These are phyloP conservation scores for Pentamera pediparva DNA, from an alignment of 53 echinoderm and acorn worm genomes.

Conservation along the genomic window DNA sequence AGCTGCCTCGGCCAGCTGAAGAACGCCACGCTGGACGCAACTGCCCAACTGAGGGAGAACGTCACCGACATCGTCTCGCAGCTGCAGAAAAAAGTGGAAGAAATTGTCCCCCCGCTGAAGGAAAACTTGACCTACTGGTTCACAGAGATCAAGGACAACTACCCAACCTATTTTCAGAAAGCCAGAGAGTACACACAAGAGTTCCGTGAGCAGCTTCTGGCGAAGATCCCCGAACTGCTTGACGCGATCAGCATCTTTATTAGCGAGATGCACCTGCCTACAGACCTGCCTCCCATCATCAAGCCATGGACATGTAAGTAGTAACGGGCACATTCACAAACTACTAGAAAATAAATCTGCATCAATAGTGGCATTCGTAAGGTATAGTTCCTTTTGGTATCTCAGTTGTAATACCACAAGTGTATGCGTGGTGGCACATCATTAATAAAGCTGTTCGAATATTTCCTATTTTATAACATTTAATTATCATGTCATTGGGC, in stretches of 20 bases:
- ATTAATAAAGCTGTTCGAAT: too few relatives aligned
- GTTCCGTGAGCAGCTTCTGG: conserved; percentile 18
- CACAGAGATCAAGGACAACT: conserved; percentile 33
- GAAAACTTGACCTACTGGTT: conserved; percentile 28
- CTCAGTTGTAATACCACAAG: too few relatives aligned
- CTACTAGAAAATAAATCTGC: too few relatives aligned
- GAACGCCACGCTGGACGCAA: neutral
- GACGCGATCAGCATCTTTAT: neutral
- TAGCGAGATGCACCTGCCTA: conserved; percentile 1
- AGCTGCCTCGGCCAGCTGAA: neutral
- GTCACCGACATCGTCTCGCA: too few relatives aligned
- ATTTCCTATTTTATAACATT: too few relatives aligned
- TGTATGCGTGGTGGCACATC: too few relatives aligned
- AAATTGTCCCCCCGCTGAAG: neutral
- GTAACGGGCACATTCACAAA: too few relatives aligned
- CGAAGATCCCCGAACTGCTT: neutral
- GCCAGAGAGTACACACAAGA: conserved; percentile 17
- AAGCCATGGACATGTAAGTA: conserved; percentile 37
- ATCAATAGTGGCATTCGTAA: too few relatives aligned
- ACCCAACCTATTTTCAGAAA: conserved; percentile 33
- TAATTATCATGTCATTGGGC: too few relatives aligned
- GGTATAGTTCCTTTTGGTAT: too few relatives aligned
- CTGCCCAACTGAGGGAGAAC: too few relatives aligned
- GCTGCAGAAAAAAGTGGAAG: too few relatives aligned
- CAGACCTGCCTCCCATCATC: conserved; percentile 21